A percentile compares a stretch with the other conserved stretches of the same genome.
These are phyloP conservation scores for Melanostoma scalare DNA, from an alignment of 2,888 invertebrate genomes.

Conservation along the genomic window DNA sequence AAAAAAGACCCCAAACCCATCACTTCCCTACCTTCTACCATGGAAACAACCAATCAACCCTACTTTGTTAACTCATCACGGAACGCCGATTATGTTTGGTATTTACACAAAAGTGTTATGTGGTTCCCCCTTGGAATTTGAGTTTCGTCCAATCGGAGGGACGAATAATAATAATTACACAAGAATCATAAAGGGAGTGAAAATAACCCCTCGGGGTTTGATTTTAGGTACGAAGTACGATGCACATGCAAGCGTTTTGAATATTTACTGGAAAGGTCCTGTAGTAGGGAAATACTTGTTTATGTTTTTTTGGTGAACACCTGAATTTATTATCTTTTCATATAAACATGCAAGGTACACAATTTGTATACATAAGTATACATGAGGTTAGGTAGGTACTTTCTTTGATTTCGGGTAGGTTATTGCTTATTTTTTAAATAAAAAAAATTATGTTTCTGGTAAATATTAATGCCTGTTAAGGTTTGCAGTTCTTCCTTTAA, in stretches of 20 bases:
- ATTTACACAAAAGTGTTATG: slow-evolving; percentile 45
- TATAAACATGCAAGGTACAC: slow-evolving; percentile 30
- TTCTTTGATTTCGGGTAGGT: too few relatives aligned
- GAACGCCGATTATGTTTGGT: slow-evolving; percentile 42
- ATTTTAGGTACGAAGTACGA: slow-evolving; percentile 1
- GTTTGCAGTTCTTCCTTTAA: too few relatives aligned
- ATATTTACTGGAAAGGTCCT: slow-evolving; percentile 6
- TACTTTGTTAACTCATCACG: slow-evolving; percentile 64
- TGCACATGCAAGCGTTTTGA: not conserved
- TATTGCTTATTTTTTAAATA: too few relatives aligned
- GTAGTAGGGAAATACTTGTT: slow-evolving; percentile 5
- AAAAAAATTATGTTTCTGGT: too few relatives aligned
- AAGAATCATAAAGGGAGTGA: slow-evolving; percentile 33
- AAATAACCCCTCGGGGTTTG: slow-evolving; percentile 31
- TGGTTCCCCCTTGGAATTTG: slow-evolving; percentile 41
- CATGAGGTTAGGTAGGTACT: too few relatives aligned
- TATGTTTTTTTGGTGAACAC: slow-evolving; percentile 48
- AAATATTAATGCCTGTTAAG: too few relatives aligned
- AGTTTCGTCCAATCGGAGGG: slow-evolving; percentile 55
- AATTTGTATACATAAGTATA: not conserved
- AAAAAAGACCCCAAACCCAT: slow-evolving; percentile 17
- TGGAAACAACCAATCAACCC: slow-evolving; percentile 55
- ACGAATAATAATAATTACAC: slow-evolving; percentile 37
- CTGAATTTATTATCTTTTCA: slow-evolving; percentile 40
- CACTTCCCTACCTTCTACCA: not conserved